Percentiles rank a stretch among this genome's conserved stretches.
phyloP scores from a whole-genome alignment of 1,140 invertebrate species.

The Hestina assimilis region DNA sequence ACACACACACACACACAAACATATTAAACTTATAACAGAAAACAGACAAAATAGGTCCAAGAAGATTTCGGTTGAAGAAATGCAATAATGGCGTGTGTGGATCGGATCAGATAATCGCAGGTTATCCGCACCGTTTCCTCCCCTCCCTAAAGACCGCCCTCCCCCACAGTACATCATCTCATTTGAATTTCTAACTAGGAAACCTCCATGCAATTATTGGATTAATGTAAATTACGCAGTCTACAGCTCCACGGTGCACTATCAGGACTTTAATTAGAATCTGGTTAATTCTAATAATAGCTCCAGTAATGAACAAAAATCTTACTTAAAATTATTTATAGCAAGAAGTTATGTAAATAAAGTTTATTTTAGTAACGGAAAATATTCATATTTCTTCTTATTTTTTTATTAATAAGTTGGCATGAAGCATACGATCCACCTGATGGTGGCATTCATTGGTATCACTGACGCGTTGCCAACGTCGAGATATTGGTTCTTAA shows the following conservation, averaged over 20 bases:
- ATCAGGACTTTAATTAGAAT: slow-evolving; percentile 77
- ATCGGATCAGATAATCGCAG: slow-evolving; percentile 52
- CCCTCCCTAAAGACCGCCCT: slow-evolving; percentile 54
- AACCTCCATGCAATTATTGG: slow-evolving; percentile 95
- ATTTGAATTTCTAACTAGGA: slow-evolving; percentile 95
- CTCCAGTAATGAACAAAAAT: slow-evolving; percentile 30
- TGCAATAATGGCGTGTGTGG: slow-evolving; percentile 37
- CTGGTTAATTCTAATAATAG: slow-evolving; percentile 74
- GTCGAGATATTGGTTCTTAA: too few relatives aligned
- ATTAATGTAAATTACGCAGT: slow-evolving; percentile 95
- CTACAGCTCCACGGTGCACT: slow-evolving; percentile 81
- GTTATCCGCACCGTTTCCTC: slow-evolving; percentile 55
- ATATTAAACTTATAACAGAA: too few relatives aligned
- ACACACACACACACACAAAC: too few relatives aligned
- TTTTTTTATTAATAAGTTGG: too few relatives aligned
- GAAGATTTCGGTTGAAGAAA: slow-evolving; percentile 22
- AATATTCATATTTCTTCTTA: too few relatives aligned
- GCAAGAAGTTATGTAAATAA: too few relatives aligned
- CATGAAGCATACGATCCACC: too few relatives aligned
- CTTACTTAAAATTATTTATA: slow-evolving; percentile 1
- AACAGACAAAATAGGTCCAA: too few relatives aligned
- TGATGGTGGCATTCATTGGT: too few relatives aligned
- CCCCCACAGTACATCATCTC: slow-evolving; percentile 83
- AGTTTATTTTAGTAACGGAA: too few relatives aligned
- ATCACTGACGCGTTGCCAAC: too few relatives aligned